Percentiles rank a stretch among this genome's conserved stretches.
These are phyloP conservation scores for Macrobrachium rosenbergii DNA, from an alignment of 1,140 invertebrate genomes.

Conservation along the genomic window DNA sequence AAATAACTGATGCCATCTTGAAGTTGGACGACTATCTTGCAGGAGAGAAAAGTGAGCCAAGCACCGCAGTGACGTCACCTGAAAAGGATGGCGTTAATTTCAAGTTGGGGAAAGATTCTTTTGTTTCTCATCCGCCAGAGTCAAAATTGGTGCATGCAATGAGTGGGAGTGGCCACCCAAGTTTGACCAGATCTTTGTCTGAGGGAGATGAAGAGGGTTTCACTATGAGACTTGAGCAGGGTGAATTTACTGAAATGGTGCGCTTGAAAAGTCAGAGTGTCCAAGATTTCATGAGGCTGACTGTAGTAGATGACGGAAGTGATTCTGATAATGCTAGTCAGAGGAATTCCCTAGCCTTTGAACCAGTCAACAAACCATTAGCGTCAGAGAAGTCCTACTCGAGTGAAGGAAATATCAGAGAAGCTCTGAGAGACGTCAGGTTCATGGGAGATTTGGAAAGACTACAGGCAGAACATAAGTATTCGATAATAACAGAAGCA, in stretches of 20 bases:
- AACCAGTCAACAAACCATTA: conserved; percentile 28
- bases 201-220: conserved; percentile 77
- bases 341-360: conserved; percentile 49
- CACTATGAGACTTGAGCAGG: conserved; percentile 76
- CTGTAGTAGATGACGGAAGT: conserved; percentile 71
- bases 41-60: conserved; percentile 76
- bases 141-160: conserved; percentile 32
- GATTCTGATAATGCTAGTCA: conserved; percentile 61
- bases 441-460: conserved; percentile 61
- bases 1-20: conserved; percentile 78
- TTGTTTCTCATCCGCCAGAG: conserved; percentile 60
- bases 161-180: conserved; percentile 49
- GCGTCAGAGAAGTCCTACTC: conserved; percentile 44
- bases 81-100: conserved; percentile 63
- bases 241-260: conserved; percentile 79
- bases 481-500: conserved; percentile 60
- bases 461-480: conserved; percentile 59
- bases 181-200: conserved; percentile 34
- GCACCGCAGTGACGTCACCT: conserved; percentile 73
- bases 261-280: conserved; percentile 81
- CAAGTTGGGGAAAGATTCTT: conserved; percentile 60
- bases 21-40: conserved; percentile 78
- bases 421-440: conserved; percentile 52
- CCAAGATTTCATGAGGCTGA: conserved; percentile 81
- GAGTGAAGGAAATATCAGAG: conserved; percentile 59